These are phyloP conservation scores for Octopus sinensis DNA, from an alignment of 1,140 invertebrate genomes.

Conservation along the genomic window DNA sequence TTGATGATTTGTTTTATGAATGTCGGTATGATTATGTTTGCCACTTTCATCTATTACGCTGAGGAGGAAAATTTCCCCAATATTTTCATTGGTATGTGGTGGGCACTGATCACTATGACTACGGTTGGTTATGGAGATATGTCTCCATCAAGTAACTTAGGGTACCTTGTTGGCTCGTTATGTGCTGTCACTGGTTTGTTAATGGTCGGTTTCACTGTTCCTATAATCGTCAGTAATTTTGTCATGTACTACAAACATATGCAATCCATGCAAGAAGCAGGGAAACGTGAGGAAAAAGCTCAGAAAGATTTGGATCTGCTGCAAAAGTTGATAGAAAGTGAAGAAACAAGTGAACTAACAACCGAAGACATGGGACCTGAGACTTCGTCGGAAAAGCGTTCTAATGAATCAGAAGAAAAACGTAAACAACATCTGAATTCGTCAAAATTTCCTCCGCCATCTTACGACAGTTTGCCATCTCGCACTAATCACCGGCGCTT, in stretches of 20 bases:
- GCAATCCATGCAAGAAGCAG: conserved; percentile 25
- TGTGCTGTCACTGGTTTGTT: conserved; percentile 98
- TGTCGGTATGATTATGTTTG: conserved; percentile 98
- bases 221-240: conserved; percentile 56
- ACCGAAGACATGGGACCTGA: too few species aligned
- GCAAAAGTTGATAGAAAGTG: too few species aligned
- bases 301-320: neutral
- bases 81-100: conserved; percentile 98
- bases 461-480: too few species aligned
- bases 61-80: conserved; percentile 49
- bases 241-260: conserved; percentile 79
- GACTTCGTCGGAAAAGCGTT: too few species aligned
- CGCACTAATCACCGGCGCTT: too few species aligned
- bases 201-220: conserved; percentile 98
- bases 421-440: too few species aligned
- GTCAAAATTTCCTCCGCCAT: too few species aligned
- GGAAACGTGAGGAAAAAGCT: conserved; percentile 19
- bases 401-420: too few species aligned
- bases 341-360: too few species aligned
- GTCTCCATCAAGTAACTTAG: conserved; percentile 43
- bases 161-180: conserved; percentile 51
- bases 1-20: conserved; percentile 96
- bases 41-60: conserved; percentile 72
- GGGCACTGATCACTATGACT: conserved; percentile 58
- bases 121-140: conserved; percentile 98